Conservation (phyloP, 2,888 invertebrate species). For the Apocheima hispidaria region DNA sequence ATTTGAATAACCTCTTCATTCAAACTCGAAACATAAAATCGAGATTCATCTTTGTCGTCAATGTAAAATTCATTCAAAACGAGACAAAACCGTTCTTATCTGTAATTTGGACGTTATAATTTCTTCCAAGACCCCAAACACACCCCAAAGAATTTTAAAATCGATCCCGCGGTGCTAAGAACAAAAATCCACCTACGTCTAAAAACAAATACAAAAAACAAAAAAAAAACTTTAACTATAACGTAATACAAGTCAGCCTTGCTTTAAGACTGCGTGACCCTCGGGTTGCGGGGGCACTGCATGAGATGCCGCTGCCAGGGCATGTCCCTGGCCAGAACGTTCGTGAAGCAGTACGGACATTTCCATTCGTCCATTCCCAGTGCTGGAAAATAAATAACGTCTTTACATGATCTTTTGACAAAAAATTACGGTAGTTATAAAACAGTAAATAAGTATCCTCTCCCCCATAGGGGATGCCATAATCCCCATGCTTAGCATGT, state of each 20-base stretch:
- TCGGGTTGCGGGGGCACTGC: slow-evolving; percentile 83
- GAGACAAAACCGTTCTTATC: not conserved
- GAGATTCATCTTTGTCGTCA: not conserved
- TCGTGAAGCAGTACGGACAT: slow-evolving; percentile 94
- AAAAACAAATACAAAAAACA: not conserved
- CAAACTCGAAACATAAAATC: not conserved
- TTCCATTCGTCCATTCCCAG: slow-evolving; percentile 88
- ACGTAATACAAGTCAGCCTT: not conserved
- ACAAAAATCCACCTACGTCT: too few relatives aligned
- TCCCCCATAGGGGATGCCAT: too few relatives aligned
- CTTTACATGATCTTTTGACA: too few relatives aligned
- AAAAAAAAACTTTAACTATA: not conserved
- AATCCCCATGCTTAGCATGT: too few relatives aligned
- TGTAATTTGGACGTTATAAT: not conserved
- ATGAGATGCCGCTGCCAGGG: slow-evolving; percentile 94
- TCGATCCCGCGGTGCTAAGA: too few relatives aligned
- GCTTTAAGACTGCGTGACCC: slow-evolving; percentile 57
- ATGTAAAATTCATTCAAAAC: not conserved
- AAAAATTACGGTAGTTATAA: too few relatives aligned
- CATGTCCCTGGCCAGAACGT: slow-evolving; percentile 90
- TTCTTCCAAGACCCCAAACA: too few relatives aligned
- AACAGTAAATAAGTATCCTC: too few relatives aligned
- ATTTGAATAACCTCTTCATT: not conserved
- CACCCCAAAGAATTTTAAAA: too few relatives aligned
- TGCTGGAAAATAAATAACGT: slow-evolving; percentile 54